phyloP scores from a whole-genome alignment of 2,113 vertebrate genomes.

The Etheostoma spectabile region DNA sequence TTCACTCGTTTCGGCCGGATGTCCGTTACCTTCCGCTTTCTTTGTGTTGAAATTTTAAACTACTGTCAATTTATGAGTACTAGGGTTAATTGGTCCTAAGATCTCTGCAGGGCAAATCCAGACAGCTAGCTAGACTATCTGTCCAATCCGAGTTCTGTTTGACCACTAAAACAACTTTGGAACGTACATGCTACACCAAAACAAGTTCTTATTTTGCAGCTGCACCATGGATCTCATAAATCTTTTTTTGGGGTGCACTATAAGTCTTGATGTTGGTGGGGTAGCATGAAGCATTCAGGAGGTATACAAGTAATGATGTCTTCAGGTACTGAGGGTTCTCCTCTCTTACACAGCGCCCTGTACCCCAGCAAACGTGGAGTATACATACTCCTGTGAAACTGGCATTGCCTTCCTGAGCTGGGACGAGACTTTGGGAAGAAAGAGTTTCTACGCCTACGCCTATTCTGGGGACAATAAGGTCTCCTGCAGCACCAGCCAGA shows the following conservation, averaged over 20 bases:
- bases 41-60: no score
- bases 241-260: background rate
- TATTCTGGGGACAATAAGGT: conserved; percentile 39
- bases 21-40: no score
- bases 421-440: conserved; percentile 75
- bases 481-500: conserved; percentile 61
- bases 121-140: no score
- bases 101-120: no score
- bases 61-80: no score
- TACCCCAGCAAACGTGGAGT: conserved; percentile 68
- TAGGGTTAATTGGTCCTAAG: no score
- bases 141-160: no score
- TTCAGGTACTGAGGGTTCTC: background rate
- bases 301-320: background rate
- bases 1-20: no score
- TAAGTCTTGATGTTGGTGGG: background rate
- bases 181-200: no score
- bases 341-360: conserved; percentile 76
- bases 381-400: conserved; percentile 71
- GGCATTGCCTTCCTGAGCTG: conserved; percentile 75
- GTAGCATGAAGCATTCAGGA: background rate
- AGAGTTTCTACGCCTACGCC: conserved; percentile 55
- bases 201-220: no score
- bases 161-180: no score
- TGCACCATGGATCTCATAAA: no score